Evolutionary conservation across 2,888 invertebrate species (phyloP), one percentile per base, ranked within the genome.

Genomic region (Prosopocoilus inquinatus): DNA sequence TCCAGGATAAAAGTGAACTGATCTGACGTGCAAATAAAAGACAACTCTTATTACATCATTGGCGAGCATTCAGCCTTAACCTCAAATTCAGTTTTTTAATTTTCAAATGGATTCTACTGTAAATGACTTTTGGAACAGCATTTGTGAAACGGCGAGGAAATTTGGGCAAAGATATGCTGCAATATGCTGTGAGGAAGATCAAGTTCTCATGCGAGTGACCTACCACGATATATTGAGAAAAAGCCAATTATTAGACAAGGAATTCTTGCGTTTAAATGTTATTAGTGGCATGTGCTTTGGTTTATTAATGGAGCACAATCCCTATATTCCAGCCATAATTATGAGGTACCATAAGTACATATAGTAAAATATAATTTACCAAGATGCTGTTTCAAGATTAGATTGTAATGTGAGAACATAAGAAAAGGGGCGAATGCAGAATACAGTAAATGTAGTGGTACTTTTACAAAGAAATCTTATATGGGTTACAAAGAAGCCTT

Each of bases 341-440:
- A 78, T 83, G 33, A 81, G 83, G 84, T 84, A 77, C 78, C 15
- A 11, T 4, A n/a, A n/a, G n/a, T n/a, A n/a, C n/a, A n/a, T n/a
- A n/a, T n/a, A n/a, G n/a, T n/a, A n/a, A n/a, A n/a, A n/a, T n/a
- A n/a, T n/a, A n/a, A n/a, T n/a, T n/a, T n/a, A n/a, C n/a, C 13
- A 34, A 49, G 28, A 20, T 33, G 7, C 3, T n/a, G n/a, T n/a
- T n/a, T n/a, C n/a, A n/a, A n/a, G n/a, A n/a, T n/a, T n/a, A n/a
- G n/a, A n/a, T n/a, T n/a, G n/a, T n/a, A n/a, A n/a, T n/a, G n/a
- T n/a, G n/a, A n/a, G n/a, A n/a, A n/a, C n/a, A n/a, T n/a, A n/a
- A n/a, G n/a, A n/a, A n/a, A n/a, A n/a, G n/a, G n/a, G n/a, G n/a
- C n/a, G n/a, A n/a, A n/a, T n/a, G n/a, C n/a, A n/a, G n/a, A n/a